phyloP scores from a whole-genome alignment of 2,113 vertebrate genomes.

The Pitta sordida region DNA sequence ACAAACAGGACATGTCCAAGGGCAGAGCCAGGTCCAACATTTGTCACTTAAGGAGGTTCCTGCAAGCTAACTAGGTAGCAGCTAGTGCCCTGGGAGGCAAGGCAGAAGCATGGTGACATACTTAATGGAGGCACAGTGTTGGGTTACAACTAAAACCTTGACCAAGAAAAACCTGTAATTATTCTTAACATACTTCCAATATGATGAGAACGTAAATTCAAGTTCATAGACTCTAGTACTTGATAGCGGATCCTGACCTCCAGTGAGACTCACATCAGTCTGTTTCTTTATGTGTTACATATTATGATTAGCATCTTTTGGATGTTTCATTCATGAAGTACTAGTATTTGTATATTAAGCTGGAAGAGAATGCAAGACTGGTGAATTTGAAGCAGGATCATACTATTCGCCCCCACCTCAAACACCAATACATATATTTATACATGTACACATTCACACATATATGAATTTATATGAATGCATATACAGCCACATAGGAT shows the following conservation, averaged over 20 bases:
- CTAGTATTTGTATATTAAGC: not conserved
- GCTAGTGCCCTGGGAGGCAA: not conserved
- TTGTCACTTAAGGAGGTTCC: not conserved
- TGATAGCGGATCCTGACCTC: not conserved
- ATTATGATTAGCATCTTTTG: not conserved
- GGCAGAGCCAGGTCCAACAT: not conserved
- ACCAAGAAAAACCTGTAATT: not conserved
- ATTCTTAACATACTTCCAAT: not conserved
- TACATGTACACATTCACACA: not conserved
- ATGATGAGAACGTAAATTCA: not conserved
- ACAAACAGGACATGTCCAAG: not conserved
- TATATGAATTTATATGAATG: not conserved
- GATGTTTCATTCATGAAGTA: not conserved
- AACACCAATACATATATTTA: not conserved
- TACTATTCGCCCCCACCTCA: not conserved
- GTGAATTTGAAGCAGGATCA: not conserved
- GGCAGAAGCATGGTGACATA: not conserved
- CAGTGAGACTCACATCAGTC: not conserved
- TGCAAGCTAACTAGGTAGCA: not conserved
- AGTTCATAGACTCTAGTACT: not conserved
- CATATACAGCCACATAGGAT: fast-evolving
- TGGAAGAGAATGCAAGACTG: not conserved
- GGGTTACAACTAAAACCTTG: not conserved
- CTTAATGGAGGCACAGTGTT: not conserved
- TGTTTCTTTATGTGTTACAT: not conserved